Percentiles rank a stretch among this genome's conserved stretches.
phyloP scores from a whole-genome alignment of 2,888 invertebrate species.

The Oscheius sp. region DNA sequence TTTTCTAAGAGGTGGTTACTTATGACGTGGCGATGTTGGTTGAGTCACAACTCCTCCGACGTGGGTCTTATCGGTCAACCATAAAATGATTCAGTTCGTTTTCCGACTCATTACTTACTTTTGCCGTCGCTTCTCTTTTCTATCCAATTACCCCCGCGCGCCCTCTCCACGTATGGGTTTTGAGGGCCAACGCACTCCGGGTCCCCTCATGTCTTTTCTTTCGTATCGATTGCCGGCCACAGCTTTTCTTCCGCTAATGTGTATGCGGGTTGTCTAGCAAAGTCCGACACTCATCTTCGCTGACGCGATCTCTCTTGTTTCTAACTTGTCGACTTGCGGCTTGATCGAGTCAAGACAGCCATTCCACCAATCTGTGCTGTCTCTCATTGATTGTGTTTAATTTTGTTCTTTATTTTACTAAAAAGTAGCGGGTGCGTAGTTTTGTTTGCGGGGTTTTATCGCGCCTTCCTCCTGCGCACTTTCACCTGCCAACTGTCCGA shows the following conservation, averaged over 20 bases:
- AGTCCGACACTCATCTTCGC: not conserved
- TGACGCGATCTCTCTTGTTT: not conserved
- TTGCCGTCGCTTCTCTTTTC: not conserved
- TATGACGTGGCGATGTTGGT: not conserved
- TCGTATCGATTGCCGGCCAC: conserved; percentile 36
- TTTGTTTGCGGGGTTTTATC: conserved; percentile 31
- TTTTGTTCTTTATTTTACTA: not conserved
- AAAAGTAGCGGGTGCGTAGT: conserved; percentile 1
- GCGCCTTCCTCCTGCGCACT: conserved; percentile 17
- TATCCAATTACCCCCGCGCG: conserved; percentile 25
- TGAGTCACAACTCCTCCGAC: not conserved
- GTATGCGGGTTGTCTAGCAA: conserved; percentile 19
- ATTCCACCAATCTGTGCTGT: no score
- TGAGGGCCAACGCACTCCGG: conserved; percentile 31
- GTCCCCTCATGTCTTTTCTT: conserved; percentile 37
- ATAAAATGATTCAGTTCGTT: not conserved
- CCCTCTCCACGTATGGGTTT: conserved; percentile 23
- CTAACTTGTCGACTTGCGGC: no score
- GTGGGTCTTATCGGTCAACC: not conserved
- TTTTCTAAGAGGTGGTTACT: not conserved
- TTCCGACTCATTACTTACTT: conserved; percentile 4
- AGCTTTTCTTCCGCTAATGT: conserved; percentile 41
- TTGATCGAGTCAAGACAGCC: no score
- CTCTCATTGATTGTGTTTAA: not conserved
- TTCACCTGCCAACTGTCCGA: conserved; percentile 35